Evolutionary conservation across 2,888 invertebrate species (phyloP).

Genomic region (Cantharis rustica): DNA sequence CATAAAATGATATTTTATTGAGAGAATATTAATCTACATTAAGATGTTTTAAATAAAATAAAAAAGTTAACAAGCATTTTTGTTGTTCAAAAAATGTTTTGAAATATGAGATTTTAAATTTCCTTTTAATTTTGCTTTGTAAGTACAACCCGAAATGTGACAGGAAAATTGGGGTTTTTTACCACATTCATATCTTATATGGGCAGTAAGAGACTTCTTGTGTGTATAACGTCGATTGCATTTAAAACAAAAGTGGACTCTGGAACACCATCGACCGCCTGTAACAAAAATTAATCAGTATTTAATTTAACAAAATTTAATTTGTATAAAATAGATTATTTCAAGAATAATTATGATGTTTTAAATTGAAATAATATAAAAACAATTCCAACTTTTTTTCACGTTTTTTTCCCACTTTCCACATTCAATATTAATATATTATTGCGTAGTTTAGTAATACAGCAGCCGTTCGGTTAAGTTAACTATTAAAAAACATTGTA

Average conservation of each 20-base stretch:
- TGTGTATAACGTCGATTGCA: slow-evolving; percentile 62
- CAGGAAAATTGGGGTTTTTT: slow-evolving; percentile 38
- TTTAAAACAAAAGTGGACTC: neutral
- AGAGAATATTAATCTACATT: neutral
- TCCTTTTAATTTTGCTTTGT: slow-evolving; percentile 35
- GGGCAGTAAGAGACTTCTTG: slow-evolving; percentile 73
- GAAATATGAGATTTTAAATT: slow-evolving; percentile 7
- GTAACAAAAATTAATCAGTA: neutral
- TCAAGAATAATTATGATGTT: neutral
- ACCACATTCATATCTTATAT: slow-evolving; percentile 70
- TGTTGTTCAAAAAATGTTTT: neutral
- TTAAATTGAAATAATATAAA: neutral
- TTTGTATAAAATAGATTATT: neutral
- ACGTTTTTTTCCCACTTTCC: too few relatives aligned
- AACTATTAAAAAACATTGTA: too few relatives aligned
- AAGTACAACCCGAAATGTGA: slow-evolving; percentile 43
- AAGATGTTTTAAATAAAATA: neutral
- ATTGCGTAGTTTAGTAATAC: too few relatives aligned
- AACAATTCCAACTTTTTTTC: too few relatives aligned
- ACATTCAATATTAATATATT: too few relatives aligned
- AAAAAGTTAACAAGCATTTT: neutral
- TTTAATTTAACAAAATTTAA: too few relatives aligned
- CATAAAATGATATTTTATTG: neutral
- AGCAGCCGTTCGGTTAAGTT: too few relatives aligned
- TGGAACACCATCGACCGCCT: neutral